These are phyloP conservation scores for Chiridota heheva DNA, from an alignment of 35 echinoderm and acorn worm species.

Conservation along the genomic window DNA sequence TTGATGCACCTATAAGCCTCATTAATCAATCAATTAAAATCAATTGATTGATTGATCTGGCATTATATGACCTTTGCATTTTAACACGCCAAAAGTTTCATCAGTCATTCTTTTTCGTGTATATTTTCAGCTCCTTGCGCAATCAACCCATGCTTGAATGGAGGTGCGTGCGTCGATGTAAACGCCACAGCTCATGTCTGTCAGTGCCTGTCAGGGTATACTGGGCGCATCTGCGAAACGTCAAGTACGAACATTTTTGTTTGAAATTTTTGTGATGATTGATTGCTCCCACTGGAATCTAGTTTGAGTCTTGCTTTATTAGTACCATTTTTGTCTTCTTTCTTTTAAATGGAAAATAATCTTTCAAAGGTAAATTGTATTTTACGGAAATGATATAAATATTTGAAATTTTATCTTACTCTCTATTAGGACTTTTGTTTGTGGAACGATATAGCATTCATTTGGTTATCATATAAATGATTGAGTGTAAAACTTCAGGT, in stretches of 20 bases:
- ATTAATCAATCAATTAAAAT: not conserved
- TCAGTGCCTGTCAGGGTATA: not conserved
- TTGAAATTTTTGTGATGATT: not conserved
- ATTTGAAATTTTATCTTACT: no score
- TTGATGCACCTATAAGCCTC: not conserved
- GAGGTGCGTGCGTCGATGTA: constrained; percentile 38
- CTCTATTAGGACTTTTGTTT: no score
- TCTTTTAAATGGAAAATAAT: no score
- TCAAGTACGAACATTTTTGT: constrained; percentile 9
- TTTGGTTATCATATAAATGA: no score
- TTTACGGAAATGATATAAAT: no score
- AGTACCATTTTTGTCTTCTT: not conserved
- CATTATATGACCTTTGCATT: not conserved
- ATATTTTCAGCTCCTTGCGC: constrained; percentile 19
- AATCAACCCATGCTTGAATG: constrained; percentile 33
- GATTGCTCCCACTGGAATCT: not conserved
- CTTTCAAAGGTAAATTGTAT: no score
- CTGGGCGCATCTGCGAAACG: constrained; percentile 1
- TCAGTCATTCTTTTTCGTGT: not conserved
- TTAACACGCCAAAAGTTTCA: not conserved
- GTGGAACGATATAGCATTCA: no score
- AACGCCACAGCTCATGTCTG: not conserved
- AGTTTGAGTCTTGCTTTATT: not conserved
- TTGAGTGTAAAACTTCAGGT: no score
- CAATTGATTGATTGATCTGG: not conserved